A percentile compares a stretch with the other conserved stretches of the same genome.
Evolutionary conservation across 2,113 vertebrate species (phyloP).

Genomic region (Channa argus): DNA sequence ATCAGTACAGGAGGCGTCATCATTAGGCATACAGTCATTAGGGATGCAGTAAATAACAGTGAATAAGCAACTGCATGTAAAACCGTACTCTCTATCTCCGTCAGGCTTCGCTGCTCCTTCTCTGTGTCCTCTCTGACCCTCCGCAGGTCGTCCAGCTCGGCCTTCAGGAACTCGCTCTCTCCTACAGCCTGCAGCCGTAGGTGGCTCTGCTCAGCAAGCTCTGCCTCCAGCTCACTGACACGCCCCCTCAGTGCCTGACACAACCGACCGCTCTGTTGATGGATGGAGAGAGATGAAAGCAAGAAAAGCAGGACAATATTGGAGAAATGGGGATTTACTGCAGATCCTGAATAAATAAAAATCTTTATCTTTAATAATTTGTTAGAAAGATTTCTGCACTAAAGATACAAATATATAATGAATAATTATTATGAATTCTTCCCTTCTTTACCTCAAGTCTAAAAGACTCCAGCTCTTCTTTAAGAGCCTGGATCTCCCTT

Average conservation of each 20-base stretch:
- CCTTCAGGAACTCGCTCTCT: constrained; percentile 91
- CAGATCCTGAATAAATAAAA: neutral
- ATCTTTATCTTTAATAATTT: no score
- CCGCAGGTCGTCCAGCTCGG: constrained; percentile 93
- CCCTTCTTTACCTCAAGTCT: constrained; percentile 87
- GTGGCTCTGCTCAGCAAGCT: constrained; percentile 94
- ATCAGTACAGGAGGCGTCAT: neutral
- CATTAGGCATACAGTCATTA: neutral
- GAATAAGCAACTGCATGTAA: no score
- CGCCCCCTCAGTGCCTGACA: constrained; percentile 89
- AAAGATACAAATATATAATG: neutral
- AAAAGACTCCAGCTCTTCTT: constrained; percentile 90
- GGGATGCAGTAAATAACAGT: no score
- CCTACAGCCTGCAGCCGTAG: constrained; percentile 91
- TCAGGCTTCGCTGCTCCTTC: constrained; percentile 95
- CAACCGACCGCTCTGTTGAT: constrained; percentile 85
- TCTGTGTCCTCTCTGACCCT: constrained; percentile 91
- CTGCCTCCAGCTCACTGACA: constrained; percentile 92
- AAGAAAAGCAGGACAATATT: neutral
- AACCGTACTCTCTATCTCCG: constrained; percentile 90
- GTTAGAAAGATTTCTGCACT: no score
- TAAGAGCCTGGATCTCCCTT: constrained; percentile 87
- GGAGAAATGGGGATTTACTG: neutral
- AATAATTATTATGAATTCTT: neutral
- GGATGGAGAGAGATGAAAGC: neutral